Evolutionary conservation across 2,797 vertebrate genomes (phyloP), one percentile per base, ranked within the genome.

Genomic region (Zonotrichia albicollis): DNA sequence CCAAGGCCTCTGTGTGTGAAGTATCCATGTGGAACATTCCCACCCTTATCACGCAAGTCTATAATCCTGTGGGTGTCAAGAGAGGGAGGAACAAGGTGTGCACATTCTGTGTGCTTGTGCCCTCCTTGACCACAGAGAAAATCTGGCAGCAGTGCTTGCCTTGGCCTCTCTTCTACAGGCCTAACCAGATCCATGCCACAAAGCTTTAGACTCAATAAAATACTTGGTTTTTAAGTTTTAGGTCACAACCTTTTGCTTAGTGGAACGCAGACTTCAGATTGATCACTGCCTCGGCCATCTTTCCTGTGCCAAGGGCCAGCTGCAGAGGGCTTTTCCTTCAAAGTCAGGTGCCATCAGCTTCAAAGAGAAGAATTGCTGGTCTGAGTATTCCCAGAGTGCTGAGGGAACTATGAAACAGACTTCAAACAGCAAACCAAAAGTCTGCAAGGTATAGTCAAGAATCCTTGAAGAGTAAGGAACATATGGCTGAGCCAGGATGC

Each of bases 21-120:
- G 30, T 22, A 55, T 70, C 27, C 68, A 45, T 5, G 0, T 2
- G 4, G 17, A 13, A 5, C 48, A n/a, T 11, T 11, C 7, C 13
- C 14, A 46, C 3, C 36, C 38, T 17, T 8, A 9, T 14, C 46
- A 34, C 6, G 2, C 23, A 90, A 60, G 14, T 20, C 36, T 73
- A 7, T 38, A 70, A 76, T 15, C 32, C 53, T 20, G 5, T 1
- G 18, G 32, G 10, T 60, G 45, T 22, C 29, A 26, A 42, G 1
- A 38, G 32, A 71, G 54, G 5, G 5, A 38, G 16, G 29, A 84
- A 40, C 4, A 7, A 54, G 7, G 13, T 23, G 18, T 27, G 32
- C 25, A 22, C 21, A 32, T 62, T 60, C 29, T 34, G 2, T 20
- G 13, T 18, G 21, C 48, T 46, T 75, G 30, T 58, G 43, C 26